Base-by-base conservation (phyloP, 2,113 vertebrate species). In the Antennarius striatus region DNA sequence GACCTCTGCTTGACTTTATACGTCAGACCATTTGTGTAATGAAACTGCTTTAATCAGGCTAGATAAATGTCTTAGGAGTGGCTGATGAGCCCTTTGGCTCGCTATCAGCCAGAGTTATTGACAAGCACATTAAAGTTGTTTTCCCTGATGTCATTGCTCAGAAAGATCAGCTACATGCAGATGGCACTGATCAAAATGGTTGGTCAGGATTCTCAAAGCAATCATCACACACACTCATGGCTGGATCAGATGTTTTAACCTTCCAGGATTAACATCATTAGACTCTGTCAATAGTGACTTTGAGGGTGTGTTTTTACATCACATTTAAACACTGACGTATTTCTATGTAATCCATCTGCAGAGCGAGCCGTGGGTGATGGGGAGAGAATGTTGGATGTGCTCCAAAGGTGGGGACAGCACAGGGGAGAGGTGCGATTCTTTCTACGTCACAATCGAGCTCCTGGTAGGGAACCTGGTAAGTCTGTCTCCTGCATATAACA, bases 341-440 rank as follows among this genome's bases (percentile, higher is more conserved):
- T 52, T 28, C 45, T 45, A 5, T 74, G 42, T 77, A 3, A 54
- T 63, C 13, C 30, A 1, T 15, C 36, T 56, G 22, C 87, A 99
- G 98, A 99, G 49, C 94, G 96, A 13, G 89, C 95, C 3, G 66
- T 99, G 48, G 94, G 94, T 0, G 94, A 96, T 1, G 93, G 88
- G 0, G 98, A 99, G 64, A 93, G 94, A 60, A 97, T 99, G 95
- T 86, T 96, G 81, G 96, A 99, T 54, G 56, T 98, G 47, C 90
- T 99, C 81, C 96, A 98, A 56, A 90, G 94, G 54, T 95, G 94
- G 90, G 96, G 96, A 8, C 91, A 92, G 68, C 95, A 96, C 90
- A 91, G 93, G 74, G 82, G 79, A 0, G 98, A 99, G 71, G 96
- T 98, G 72, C 94, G 93, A 2, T 99, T 99, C 91, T 99, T 96